Evolutionary conservation across 2,113 vertebrate genomes (phyloP).

Genomic region (Paraplagusia blochii): DNA sequence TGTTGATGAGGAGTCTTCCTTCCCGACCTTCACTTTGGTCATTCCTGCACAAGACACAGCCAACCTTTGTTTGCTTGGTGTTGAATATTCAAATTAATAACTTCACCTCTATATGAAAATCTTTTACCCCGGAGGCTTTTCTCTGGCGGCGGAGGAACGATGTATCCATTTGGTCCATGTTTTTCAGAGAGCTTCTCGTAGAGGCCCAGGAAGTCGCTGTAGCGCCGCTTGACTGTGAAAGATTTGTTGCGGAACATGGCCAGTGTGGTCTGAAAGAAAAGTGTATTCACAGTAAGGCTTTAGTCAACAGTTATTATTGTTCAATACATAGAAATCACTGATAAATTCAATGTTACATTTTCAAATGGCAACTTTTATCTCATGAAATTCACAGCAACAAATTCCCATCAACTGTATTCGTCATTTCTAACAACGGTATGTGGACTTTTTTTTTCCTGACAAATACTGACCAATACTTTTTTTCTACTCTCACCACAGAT

Average conservation of each 20-base stretch:
- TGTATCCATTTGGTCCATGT: slow-evolving; percentile 88
- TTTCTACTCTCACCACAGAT: not conserved
- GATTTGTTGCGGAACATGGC: slow-evolving; percentile 89
- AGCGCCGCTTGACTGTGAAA: slow-evolving; percentile 90
- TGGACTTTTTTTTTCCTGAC: not conserved
- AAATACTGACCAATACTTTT: slow-evolving; percentile 1
- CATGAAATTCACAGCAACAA: not conserved
- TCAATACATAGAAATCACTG: too few relatives aligned
- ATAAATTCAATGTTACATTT: not conserved
- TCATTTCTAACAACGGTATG: not conserved
- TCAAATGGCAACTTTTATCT: too few relatives aligned
- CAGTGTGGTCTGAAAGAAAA: slow-evolving; percentile 82
- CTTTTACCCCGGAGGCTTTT: slow-evolving; percentile 92
- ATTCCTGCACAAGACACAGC: slow-evolving; percentile 82
- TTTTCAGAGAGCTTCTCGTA: slow-evolving; percentile 95
- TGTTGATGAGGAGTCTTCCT: slow-evolving; percentile 93
- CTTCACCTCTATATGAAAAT: not conserved
- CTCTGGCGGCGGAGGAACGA: slow-evolving; percentile 93
- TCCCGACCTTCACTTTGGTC: slow-evolving; percentile 99
- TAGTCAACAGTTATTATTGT: not conserved
- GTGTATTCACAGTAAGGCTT: not conserved
- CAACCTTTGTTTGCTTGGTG: not conserved
- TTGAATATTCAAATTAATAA: not conserved
- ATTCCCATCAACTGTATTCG: not conserved
- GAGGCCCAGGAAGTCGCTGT: slow-evolving; percentile 97